These are phyloP conservation scores for Orthosia incerta DNA, from an alignment of 2,888 invertebrate genomes.

Conservation along the genomic window DNA sequence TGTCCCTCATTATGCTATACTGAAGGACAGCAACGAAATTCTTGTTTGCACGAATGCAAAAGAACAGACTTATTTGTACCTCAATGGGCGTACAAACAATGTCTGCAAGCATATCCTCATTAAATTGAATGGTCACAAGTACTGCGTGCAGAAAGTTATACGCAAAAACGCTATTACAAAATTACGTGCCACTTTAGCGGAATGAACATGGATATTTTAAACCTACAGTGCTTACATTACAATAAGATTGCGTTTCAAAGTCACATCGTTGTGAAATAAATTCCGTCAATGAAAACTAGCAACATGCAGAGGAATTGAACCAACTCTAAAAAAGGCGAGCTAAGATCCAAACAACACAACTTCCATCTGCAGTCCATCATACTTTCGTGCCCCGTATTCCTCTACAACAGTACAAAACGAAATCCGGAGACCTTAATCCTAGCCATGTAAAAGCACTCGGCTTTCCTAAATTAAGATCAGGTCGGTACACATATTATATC, in stretches of 20 bases:
- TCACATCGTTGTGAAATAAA: constrained; percentile 9
- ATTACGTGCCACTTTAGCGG: constrained; percentile 24
- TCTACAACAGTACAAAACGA: neutral
- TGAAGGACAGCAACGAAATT: constrained; percentile 19
- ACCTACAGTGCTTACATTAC: neutral
- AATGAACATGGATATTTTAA: constrained; percentile 5
- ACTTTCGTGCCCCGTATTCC: neutral
- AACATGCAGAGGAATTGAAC: neutral
- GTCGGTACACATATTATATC: neutral
- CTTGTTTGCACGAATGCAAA: constrained; percentile 34
- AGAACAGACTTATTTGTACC: constrained; percentile 34
- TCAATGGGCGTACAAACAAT: constrained; percentile 42
- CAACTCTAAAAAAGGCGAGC: neutral
- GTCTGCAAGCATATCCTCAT: constrained; percentile 28
- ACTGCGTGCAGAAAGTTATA: constrained; percentile 26
- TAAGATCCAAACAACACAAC: neutral
- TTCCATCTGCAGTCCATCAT: neutral
- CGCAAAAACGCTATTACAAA: constrained; percentile 32
- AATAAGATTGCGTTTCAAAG: neutral
- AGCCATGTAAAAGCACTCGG: neutral
- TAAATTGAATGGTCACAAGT: constrained; percentile 35
- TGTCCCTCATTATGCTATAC: constrained; percentile 1
- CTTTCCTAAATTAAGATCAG: neutral
- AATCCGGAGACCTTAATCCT: constrained; percentile 12
- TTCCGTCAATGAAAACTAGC: neutral